Percentiles rank a stretch among this genome's conserved stretches.
phyloP scores from a whole-genome alignment of 2,113 vertebrate species.

The Rhombomys opimus region DNA sequence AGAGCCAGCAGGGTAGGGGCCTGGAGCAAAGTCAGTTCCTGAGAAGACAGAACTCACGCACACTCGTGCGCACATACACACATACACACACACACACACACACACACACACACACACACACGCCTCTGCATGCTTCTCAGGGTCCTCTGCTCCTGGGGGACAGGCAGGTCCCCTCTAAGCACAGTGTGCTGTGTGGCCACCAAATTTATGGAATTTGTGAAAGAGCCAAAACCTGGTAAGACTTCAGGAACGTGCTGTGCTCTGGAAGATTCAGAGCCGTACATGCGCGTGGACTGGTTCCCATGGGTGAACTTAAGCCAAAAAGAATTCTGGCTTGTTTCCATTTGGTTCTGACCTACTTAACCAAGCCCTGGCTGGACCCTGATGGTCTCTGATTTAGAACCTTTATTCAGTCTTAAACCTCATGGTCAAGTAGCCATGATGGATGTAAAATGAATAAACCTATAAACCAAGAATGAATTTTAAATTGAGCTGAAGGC shows the following conservation, averaged over 20 bases:
- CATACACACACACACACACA: background rate
- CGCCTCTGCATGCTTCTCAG: background rate
- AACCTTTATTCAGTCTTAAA: background rate
- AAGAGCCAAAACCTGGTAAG: fast-evolving
- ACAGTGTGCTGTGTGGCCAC: background rate
- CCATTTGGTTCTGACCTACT: background rate
- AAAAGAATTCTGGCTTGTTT: background rate
- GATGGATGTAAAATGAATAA: background rate
- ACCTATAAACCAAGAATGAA: background rate
- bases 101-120: background rate
- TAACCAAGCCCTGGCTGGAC: background rate
- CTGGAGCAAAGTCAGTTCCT: too few relatives aligned
- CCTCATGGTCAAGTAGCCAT: background rate
- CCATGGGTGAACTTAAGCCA: background rate
- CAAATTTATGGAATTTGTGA: fast-evolving
- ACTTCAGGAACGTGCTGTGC: fast-evolving
- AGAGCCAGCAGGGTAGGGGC: background rate
- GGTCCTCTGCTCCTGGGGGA: background rate
- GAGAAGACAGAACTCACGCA: fast-evolving
- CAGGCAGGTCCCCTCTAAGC: background rate
- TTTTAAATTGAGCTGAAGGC: background rate
- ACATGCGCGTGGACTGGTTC: fast-evolving
- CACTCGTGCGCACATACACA: background rate
- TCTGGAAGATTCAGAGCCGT: background rate
- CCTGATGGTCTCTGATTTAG: background rate